A percentile compares a stretch with the other conserved stretches of the same genome.
Conservation (phyloP, 2,888 invertebrate species). For the Cremastobaeus sp. region DNA sequence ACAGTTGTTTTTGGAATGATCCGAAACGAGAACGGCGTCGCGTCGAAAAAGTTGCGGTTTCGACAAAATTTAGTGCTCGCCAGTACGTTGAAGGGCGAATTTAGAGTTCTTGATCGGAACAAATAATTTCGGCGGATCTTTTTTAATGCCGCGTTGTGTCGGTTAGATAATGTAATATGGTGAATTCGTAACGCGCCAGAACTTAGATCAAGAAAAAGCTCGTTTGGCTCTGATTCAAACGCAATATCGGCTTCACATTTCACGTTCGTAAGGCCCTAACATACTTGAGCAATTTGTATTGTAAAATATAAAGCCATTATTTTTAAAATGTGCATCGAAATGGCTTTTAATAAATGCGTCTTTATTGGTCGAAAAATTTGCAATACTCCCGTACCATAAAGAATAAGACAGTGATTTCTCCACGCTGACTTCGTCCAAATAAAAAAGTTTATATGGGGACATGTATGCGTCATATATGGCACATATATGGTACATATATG, state of each 20-base stretch:
- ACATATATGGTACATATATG: too few relatives aligned
- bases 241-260: conserved; percentile 53
- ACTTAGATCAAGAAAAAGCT: conserved; percentile 51
- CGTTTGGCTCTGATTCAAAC: conserved; percentile 57
- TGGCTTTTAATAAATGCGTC: conserved; percentile 32
- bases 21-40: background rate
- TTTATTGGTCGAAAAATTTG: too few relatives aligned
- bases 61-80: too few relatives aligned
- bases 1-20: too few relatives aligned
- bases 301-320: conserved; percentile 45
- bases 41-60: too few relatives aligned
- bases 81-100: conserved; percentile 11
- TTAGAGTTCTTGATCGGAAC: conserved; percentile 8
- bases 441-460: too few relatives aligned
- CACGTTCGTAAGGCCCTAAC: conserved; percentile 36
- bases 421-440: too few relatives aligned
- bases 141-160: conserved; percentile 32
- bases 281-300: conserved; percentile 48
- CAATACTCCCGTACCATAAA: too few relatives aligned
- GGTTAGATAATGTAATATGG: conserved; percentile 44
- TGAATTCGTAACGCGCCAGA: conserved; percentile 53
- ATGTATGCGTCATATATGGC: too few relatives aligned
- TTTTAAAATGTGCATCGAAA: conserved; percentile 29
- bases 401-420: too few relatives aligned
- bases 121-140: conserved; percentile 4